Conservation (phyloP, 2,888 invertebrate species). For the Pterostichus niger region DNA sequence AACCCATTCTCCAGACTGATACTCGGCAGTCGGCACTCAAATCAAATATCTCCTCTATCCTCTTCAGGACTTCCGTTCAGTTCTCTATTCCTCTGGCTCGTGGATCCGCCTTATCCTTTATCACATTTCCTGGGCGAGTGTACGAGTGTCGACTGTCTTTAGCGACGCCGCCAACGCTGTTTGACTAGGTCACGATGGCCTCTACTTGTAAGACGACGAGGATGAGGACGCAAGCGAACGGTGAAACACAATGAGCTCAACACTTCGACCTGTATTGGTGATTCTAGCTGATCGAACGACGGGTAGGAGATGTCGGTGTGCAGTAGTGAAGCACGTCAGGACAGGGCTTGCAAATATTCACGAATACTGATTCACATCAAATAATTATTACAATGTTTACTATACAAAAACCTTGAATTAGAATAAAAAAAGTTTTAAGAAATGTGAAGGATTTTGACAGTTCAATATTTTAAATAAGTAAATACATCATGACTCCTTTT, state of each 20-base stretch:
- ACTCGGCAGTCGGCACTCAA: background rate
- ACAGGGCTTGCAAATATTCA: background rate
- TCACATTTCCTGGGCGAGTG: slow-evolving; percentile 33
- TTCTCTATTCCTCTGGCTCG: background rate
- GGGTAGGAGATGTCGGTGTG: slow-evolving; percentile 2
- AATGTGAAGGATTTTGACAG: too few species aligned
- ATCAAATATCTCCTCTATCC: slow-evolving; percentile 13
- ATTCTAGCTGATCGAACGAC: background rate
- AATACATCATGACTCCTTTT: too few species aligned
- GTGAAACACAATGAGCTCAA: slow-evolving; percentile 12
- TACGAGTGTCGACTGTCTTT: slow-evolving; percentile 37
- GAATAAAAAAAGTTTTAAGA: too few species aligned
- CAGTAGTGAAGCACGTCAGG: background rate
- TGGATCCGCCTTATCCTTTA: slow-evolving; percentile 7
- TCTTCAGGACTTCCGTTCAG: slow-evolving; percentile 2
- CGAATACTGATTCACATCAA: too few species aligned
- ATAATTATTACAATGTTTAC: too few species aligned
- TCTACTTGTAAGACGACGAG: slow-evolving; percentile 13
- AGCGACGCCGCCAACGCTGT: background rate
- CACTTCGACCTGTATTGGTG: background rate
- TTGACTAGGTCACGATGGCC: slow-evolving; percentile 17
- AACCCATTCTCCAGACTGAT: slow-evolving; percentile 5
- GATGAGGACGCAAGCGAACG: background rate
- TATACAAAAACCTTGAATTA: too few species aligned
- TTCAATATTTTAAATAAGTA: too few species aligned